Evolutionary conservation across 2,888 invertebrate genomes (phyloP), one percentile per base, ranked within the genome.

Genomic region (Sesamia inferens): DNA sequence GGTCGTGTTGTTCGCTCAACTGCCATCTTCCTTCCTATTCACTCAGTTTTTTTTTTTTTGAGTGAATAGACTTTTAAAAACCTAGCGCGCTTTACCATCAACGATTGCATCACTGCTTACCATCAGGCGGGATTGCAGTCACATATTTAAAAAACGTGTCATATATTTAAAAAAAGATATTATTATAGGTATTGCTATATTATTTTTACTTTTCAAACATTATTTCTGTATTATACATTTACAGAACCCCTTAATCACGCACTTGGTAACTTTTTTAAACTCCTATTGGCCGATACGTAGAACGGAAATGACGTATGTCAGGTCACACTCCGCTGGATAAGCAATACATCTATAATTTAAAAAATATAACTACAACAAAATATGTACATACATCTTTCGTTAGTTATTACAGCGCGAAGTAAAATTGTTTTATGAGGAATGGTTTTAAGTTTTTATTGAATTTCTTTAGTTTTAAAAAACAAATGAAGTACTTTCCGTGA

Each of bases 311-410:
- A 67, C 24, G 71, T 79, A 75, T 81, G 13, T 16, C 75, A 72
- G 67, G 81, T 82, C 71, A 75, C 80, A 85, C 73, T 31, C 80
- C 68, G 83, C 76, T 85, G 82, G 71, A 77, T 65, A 67, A 61
- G 51, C 55, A 62, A 73, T 71, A 83, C 68, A 74, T 69, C 19
- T 72, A 70, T 84, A 74, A 77, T 79, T 68, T 57, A 14, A 64
- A 73, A 71, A 75, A 67, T 59, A 75, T 51, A 58, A 69, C 47
- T 59, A 58, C 69, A 66, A 24, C 70, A 65, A 42, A 77, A 10
- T 79, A 54, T 59, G 57, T 42, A 7, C n/a, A 47, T 42, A 7
- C 16, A 47, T 31, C 65, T 47, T 66, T 70, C 66, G n/a, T 66
- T 51, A 24, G 19, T 66, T 78, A 59, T 76, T 63, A 55, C 47